Evolutionary conservation across 2,113 vertebrate species (phyloP).

Genomic region (Anguilla japonica): DNA sequence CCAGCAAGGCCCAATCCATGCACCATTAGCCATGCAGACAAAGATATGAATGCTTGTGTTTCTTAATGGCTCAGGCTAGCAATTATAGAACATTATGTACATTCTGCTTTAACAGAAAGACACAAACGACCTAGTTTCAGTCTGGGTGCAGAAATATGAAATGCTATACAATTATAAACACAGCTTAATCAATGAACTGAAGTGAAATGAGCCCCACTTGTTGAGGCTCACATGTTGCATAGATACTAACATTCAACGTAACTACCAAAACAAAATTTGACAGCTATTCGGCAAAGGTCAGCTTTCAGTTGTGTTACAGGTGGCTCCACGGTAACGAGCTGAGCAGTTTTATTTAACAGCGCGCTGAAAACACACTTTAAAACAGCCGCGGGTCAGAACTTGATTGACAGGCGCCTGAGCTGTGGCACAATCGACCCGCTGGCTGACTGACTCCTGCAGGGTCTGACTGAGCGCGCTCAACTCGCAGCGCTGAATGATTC

Average conservation of each 20-base stretch:
- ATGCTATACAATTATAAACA: not conserved
- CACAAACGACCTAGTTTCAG: not conserved
- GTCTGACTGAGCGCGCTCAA: slow-evolving; percentile 8
- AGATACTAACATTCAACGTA: not conserved
- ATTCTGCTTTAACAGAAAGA: not conserved
- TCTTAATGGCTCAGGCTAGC: not conserved
- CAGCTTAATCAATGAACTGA: not conserved
- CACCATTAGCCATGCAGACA: not conserved
- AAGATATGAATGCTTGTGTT: not conserved
- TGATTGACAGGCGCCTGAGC: not conserved
- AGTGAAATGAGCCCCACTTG: not conserved
- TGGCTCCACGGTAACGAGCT: too few species aligned
- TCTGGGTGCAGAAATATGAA: not conserved
- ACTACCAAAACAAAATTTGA: not conserved
- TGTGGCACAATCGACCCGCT: not conserved
- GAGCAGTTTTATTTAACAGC: not conserved
- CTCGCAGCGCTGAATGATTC: slow-evolving; percentile 10
- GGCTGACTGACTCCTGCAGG: not conserved
- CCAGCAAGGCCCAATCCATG: not conserved
- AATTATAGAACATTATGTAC: not conserved
- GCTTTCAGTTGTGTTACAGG: too few species aligned
- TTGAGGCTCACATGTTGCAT: not conserved
- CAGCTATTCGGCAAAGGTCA: too few species aligned
- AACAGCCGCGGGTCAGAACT: not conserved
- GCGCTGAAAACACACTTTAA: not conserved